Evolutionary conservation across 2,888 invertebrate genomes (phyloP), one percentile per base, ranked within the genome.

Genomic region (Dryadula phaetusa): DNA sequence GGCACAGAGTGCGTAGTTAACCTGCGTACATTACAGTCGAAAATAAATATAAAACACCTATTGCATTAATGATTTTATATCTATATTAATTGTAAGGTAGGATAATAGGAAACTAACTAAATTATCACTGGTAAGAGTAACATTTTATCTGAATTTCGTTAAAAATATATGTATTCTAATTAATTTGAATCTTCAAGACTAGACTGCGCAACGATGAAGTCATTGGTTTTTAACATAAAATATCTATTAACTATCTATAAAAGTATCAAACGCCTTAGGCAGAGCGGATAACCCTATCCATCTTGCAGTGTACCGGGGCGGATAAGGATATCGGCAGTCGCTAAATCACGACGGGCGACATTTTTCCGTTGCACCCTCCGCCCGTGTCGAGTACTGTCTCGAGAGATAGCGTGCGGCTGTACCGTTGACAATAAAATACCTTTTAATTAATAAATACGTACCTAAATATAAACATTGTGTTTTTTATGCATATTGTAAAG

Each of bases 271-370:
- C 16, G 44, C 28, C 44, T 60, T 28, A 46, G 44, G 60, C 44
- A 1, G 10, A 32, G 37, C 32, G 58, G 40, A 37, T 65, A 65
- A 65, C 64, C 64, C 64, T 60, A 60, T 65, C 64, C 60, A 18
- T 58, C 16, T 46, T 34, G n/a, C 47, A 49, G 47, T 5, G 18
- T 44, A 28, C 42, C 63, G 53, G 63, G 53, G 63, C 64, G 64
- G 64, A 58, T 64, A 58, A 58, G 58, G 70, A 71, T 68, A 72
- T 66, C 73, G 75, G 75, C 77, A 76, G 83, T 82, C 80, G 85
- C 81, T 92, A 91, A 91, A 92, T 92, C 92, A 91, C 86, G 77
- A 77, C 82, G 78, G 84, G 85, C 82, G 90, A 87, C 85, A 86
- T 88, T 90, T 90, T 91, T 86, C 87, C 86, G 87, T 82, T 80